phyloP scores from a whole-genome alignment of 2,113 vertebrate species.

The Melanotaenia duboulayi region DNA sequence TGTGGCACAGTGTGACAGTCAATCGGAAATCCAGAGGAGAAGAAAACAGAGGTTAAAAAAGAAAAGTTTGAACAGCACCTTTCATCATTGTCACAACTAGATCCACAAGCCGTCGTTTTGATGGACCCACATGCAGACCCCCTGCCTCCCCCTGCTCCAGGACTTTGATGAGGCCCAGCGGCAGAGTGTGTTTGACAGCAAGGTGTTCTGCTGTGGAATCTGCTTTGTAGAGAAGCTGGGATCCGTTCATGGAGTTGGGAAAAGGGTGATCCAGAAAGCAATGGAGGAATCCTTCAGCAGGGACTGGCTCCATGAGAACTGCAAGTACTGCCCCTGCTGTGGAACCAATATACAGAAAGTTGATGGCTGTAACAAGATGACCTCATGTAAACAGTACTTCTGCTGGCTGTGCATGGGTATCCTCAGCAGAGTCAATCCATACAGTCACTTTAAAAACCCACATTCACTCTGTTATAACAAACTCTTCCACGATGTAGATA shows the following conservation, averaged over 20 bases:
- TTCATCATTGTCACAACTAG: slow-evolving; percentile 51
- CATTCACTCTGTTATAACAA: slow-evolving; percentile 89
- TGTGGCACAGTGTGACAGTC: slow-evolving; percentile 25
- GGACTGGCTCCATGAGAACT: slow-evolving; percentile 94
- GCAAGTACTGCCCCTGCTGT: slow-evolving; percentile 91
- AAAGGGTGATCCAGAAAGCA: slow-evolving; percentile 90
- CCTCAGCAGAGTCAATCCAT: slow-evolving; percentile 88
- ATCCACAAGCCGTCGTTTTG: slow-evolving; percentile 87
- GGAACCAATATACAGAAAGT: slow-evolving; percentile 91
- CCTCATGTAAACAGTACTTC: slow-evolving; percentile 91
- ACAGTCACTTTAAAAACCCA: slow-evolving; percentile 89
- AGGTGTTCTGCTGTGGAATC: slow-evolving; percentile 90
- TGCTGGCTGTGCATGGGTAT: slow-evolving; percentile 92
- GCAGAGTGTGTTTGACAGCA: slow-evolving; percentile 90
- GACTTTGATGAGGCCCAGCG: slow-evolving; percentile 93
- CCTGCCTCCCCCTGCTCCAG: slow-evolving; percentile 90
- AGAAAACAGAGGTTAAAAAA: slow-evolving; percentile 44
- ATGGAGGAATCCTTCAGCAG: slow-evolving; percentile 91
- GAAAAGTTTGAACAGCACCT: slow-evolving; percentile 39
- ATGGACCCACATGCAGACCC: slow-evolving; percentile 84
- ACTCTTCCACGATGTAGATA: slow-evolving; percentile 79
- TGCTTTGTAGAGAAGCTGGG: slow-evolving; percentile 95
- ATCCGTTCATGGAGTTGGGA: slow-evolving; percentile 89
- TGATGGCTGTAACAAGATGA: slow-evolving; percentile 98
- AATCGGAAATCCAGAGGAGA: slow-evolving; percentile 45